A percentile compares a stretch with the other conserved stretches of the same genome.
Conservation (phyloP, 2,888 invertebrate species). For the Sesamia inferens region DNA sequence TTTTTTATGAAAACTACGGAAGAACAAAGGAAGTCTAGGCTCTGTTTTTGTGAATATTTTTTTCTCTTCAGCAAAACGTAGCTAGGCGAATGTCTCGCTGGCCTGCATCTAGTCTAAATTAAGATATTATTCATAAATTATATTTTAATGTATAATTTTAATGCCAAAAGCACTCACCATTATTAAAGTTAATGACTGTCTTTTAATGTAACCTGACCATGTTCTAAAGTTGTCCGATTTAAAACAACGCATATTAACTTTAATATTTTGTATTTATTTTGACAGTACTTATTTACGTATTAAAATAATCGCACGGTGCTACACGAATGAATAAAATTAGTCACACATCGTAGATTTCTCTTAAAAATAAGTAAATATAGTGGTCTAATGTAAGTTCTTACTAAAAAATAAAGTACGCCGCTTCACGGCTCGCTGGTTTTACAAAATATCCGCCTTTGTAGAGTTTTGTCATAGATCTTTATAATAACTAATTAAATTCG, state of each 20-base stretch:
- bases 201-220: constrained; percentile 14
- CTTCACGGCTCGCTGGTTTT: constrained; percentile 48
- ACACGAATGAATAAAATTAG: constrained; percentile 44
- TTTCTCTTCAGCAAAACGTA: constrained; percentile 2
- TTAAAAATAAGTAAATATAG: constrained; percentile 37
- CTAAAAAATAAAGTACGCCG: constrained; percentile 16
- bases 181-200: constrained; percentile 16
- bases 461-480: constrained; percentile 60
- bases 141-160: constrained; percentile 27
- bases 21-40: not conserved
- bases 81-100: not conserved
- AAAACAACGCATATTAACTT: constrained; percentile 3
- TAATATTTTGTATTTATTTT: constrained; percentile 37
- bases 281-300: constrained; percentile 27
- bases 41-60: constrained; percentile 5
- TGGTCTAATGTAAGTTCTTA: constrained; percentile 25
- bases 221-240: constrained; percentile 21
- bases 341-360: constrained; percentile 44
- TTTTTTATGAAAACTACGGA: not conserved
- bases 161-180: constrained; percentile 46
- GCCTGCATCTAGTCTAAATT: constrained; percentile 11
- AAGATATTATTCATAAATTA: constrained; percentile 28
- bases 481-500: constrained; percentile 63
- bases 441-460: constrained; percentile 56
- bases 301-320: constrained; percentile 30